Conservation (phyloP, 2,888 invertebrate genomes). For the Oligia strigilis region DNA sequence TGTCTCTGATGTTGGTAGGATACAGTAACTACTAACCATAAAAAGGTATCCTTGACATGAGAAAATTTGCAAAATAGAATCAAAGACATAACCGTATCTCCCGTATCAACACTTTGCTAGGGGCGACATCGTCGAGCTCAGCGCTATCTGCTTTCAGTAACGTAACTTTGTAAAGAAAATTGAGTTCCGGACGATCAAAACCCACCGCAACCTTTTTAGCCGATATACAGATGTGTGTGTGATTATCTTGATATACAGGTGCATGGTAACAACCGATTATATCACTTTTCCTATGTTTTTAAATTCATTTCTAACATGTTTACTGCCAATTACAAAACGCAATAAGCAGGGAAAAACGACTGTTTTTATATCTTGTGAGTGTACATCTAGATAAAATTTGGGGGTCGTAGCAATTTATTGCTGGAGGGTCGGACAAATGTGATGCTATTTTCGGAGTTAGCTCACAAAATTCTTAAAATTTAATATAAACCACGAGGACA, state of each 20-base stretch:
- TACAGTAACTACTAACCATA: neutral
- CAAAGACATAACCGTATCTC: slow-evolving; percentile 50
- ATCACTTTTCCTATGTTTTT: slow-evolving; percentile 7
- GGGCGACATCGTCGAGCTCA: slow-evolving; percentile 51
- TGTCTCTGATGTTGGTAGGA: neutral
- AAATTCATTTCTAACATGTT: slow-evolving; percentile 59
- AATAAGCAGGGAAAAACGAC: slow-evolving; percentile 68
- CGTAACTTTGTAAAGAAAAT: slow-evolving; percentile 78
- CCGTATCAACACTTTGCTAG: slow-evolving; percentile 56
- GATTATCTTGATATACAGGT: neutral
- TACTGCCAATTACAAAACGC: slow-evolving; percentile 66
- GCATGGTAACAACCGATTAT: neutral
- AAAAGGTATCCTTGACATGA: slow-evolving; percentile 8
- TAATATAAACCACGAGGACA: slow-evolving; percentile 34
- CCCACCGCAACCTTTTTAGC: slow-evolving; percentile 42
- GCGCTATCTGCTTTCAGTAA: slow-evolving; percentile 69
- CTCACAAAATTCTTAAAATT: slow-evolving; percentile 49
- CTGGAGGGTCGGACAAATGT: slow-evolving; percentile 67
- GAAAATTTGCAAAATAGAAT: slow-evolving; percentile 47
- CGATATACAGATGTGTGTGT: slow-evolving; percentile 10
- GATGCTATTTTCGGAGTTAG: slow-evolving; percentile 60
- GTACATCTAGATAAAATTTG: slow-evolving; percentile 72
- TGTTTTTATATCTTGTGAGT: slow-evolving; percentile 70
- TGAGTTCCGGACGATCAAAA: slow-evolving; percentile 71
- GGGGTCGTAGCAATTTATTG: slow-evolving; percentile 74